Evolutionary conservation across 1,140 invertebrate species (phyloP).

Genomic region (Tenebrio molitor): DNA sequence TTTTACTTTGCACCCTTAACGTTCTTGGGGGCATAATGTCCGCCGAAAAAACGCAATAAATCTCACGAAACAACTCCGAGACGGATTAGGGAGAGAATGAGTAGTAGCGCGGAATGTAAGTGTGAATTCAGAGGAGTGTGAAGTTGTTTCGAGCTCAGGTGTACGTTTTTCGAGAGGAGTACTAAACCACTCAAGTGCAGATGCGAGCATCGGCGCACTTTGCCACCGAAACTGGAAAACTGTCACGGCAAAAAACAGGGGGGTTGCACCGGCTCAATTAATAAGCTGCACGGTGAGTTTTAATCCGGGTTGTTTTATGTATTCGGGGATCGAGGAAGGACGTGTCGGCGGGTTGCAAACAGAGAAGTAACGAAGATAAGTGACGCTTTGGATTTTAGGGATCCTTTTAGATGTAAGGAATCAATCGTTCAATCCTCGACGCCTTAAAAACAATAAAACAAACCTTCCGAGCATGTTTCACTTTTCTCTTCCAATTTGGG

Average conservation of each 20-base stretch:
- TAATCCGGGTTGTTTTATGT: not conserved
- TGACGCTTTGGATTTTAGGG: not conserved
- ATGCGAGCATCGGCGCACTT: constrained; percentile 29
- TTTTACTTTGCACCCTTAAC: constrained; percentile 31
- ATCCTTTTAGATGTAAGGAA: not conserved
- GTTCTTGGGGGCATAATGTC: constrained; percentile 20
- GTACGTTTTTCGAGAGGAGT: constrained; percentile 28
- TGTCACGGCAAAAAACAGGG: not conserved
- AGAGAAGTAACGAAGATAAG: not conserved
- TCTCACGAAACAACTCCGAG: constrained; percentile 41
- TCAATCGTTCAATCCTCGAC: not conserved
- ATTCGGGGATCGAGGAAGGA: too few relatives aligned
- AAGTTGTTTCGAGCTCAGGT: constrained; percentile 47
- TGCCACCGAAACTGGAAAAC: not conserved
- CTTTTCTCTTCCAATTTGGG: too few relatives aligned
- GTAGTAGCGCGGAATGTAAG: constrained; percentile 35
- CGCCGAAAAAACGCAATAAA: constrained; percentile 42
- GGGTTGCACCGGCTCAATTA: too few relatives aligned
- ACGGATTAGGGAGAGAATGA: constrained; percentile 40
- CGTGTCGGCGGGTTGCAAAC: too few relatives aligned
- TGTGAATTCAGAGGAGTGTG: constrained; percentile 36
- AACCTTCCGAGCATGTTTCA: too few relatives aligned
- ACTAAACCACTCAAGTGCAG: constrained; percentile 45
- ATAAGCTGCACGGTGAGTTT: not conserved
- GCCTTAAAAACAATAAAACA: not conserved